These are phyloP conservation scores for Leptinotarsa juncta DNA, from an alignment of 2,888 invertebrate species.

Conservation along the genomic window DNA sequence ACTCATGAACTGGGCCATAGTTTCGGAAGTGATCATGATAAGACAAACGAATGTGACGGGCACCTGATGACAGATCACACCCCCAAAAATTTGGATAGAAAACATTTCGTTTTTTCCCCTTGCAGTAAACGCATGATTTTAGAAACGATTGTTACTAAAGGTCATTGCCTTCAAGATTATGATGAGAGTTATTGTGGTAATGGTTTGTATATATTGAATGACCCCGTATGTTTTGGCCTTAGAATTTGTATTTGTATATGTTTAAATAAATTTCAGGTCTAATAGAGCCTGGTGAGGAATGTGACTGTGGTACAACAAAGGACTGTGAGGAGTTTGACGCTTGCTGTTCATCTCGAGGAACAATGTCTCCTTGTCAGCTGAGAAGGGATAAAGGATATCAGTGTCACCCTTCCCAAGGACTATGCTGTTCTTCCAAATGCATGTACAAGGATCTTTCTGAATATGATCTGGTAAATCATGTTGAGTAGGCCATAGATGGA, in stretches of 20 bases:
- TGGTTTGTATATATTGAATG: constrained; percentile 58
- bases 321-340: constrained; percentile 67
- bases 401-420: constrained; percentile 70
- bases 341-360: constrained; percentile 68
- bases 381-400: constrained; percentile 59
- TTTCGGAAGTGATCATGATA: constrained; percentile 70
- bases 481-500: no score
- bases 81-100: constrained; percentile 57
- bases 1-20: constrained; percentile 66
- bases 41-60: constrained; percentile 63
- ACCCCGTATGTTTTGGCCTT: background rate
- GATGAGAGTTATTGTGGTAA: constrained; percentile 69
- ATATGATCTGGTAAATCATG: constrained; percentile 37
- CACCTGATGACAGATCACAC: constrained; percentile 69
- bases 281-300: constrained; percentile 77
- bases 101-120: constrained; percentile 66
- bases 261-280: constrained; percentile 64
- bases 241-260: background rate
- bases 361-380: constrained; percentile 67
- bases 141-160: constrained; percentile 67
- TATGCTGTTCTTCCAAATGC: constrained; percentile 67
- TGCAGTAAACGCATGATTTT: constrained; percentile 69
- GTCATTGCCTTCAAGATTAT: constrained; percentile 66
- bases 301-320: constrained; percentile 74
- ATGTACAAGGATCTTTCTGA: constrained; percentile 51